Percentiles rank a stretch among this genome's conserved stretches.
Evolutionary conservation across 1,140 invertebrate species (phyloP).

Genomic region (Maconellicoccus hirsutus): DNA sequence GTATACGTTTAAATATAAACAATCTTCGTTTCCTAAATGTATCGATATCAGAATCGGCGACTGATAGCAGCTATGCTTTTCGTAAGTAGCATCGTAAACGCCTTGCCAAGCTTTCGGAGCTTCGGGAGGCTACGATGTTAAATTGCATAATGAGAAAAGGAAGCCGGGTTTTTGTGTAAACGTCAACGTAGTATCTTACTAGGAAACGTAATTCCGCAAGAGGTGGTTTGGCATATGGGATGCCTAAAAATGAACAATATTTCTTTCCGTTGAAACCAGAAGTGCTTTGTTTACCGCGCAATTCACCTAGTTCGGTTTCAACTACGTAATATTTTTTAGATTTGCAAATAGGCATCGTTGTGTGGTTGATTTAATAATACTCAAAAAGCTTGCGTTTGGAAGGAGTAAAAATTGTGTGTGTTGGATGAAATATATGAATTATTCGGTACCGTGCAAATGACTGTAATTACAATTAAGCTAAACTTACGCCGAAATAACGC

Average conservation of each 20-base stretch:
- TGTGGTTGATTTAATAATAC: too few species aligned
- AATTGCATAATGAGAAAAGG: not conserved
- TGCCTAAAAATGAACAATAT: conserved; percentile 28
- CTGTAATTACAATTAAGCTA: too few species aligned
- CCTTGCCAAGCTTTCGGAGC: not conserved
- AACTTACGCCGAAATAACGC: too few species aligned
- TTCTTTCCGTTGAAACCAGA: conserved; percentile 23
- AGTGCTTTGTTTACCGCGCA: conserved; percentile 22
- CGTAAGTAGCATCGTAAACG: conserved; percentile 23
- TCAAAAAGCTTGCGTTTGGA: too few species aligned
- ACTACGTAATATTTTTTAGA: not conserved
- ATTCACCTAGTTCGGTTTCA: conserved; percentile 22
- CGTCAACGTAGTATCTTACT: conserved; percentile 24
- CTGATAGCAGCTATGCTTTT: conserved; percentile 22
- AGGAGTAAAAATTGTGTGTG: too few species aligned
- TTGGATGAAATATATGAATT: too few species aligned
- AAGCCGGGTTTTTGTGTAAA: too few species aligned
- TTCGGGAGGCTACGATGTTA: conserved; percentile 21
- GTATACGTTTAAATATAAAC: conserved; percentile 35
- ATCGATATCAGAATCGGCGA: conserved; percentile 18
- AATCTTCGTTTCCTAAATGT: conserved; percentile 33
- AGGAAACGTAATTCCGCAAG: conserved; percentile 28
- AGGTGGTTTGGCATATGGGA: conserved; percentile 30
- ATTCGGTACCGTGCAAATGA: too few species aligned
- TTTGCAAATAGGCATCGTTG: too few species aligned